Base-by-base conservation (phyloP, 2,888 invertebrate genomes). In the Amphipoea lucens region DNA sequence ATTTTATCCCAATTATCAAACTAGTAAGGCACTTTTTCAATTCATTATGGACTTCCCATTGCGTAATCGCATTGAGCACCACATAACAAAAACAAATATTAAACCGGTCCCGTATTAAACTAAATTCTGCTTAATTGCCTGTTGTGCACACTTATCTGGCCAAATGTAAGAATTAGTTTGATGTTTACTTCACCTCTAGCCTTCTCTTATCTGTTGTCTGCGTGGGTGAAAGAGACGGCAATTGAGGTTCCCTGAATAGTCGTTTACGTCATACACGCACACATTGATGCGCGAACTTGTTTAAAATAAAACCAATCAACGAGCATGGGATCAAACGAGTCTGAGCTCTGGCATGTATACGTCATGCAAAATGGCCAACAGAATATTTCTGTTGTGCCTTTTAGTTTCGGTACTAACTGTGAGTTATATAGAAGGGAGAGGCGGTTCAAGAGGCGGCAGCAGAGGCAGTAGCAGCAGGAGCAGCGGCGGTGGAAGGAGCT, bases 331-430 rank as follows among this genome's bases (percentile, higher is more conserved):
- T 87, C 85, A 90, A 90, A 89, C 90, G 86, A 86, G 91, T 89
- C 57, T 82, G 86, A 85, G 89, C 81, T 81, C 85, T 79, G 82
- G 89, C 85, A 86, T 85, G 87, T 66, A 69, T 83, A 87, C 88
- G 90, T 86, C 76, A 83, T 79, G 70, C 78, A 92, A 88, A 82
- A 96, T 96, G 96, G 94, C 92, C 91, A 94, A 91, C 92, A 95
- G 92, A 89, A 89, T 82, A 87, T 74, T 93, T 87, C 89, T 95
- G 92, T 93, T 95, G 92, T 93, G 94, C 90, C 92, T 96, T 29
- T 91, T 95, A 77, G 84, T 95, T 81, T 87, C 91, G 81, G 91
- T 92, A 90, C 78, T 93, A 62, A 89, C 91, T 73, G 88, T 92
- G 60, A 90, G 91, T 85, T 89, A 91, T 72, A 90, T 91, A 76